phyloP scores from a whole-genome alignment of 2,888 invertebrate species.

The Pseudococcus viburni region DNA sequence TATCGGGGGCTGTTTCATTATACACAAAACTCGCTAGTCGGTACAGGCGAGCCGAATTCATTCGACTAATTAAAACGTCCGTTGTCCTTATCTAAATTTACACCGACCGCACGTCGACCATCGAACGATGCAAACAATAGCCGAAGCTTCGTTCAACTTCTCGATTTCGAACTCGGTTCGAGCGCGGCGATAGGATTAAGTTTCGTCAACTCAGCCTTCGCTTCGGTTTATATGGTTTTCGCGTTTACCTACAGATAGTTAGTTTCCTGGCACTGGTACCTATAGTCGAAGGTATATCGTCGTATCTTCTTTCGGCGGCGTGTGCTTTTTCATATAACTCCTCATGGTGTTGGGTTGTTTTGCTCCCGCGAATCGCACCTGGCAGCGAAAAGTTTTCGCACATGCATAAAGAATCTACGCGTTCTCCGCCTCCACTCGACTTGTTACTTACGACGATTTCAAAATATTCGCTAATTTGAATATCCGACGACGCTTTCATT shows the following conservation, averaged over 20 bases:
- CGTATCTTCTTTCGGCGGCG: too few species aligned
- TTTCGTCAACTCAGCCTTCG: not conserved
- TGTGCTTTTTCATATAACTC: not conserved
- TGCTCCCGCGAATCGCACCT: conserved; percentile 2
- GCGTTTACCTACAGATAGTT: not conserved
- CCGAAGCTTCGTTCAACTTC: not conserved
- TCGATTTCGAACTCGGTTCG: not conserved
- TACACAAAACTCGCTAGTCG: not conserved
- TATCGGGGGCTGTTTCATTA: conserved; percentile 7
- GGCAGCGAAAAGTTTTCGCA: not conserved
- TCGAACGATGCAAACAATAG: conserved; percentile 31
- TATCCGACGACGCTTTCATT: not conserved
- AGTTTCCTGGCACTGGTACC: too few species aligned
- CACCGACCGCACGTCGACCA: not conserved
- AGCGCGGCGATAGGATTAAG: not conserved
- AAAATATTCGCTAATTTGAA: conserved; percentile 9
- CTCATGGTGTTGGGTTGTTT: not conserved
- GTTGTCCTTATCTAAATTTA: conserved; percentile 25
- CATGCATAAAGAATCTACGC: not conserved
- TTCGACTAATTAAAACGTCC: conserved; percentile 36
- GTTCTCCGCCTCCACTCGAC: not conserved
- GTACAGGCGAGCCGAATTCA: not conserved
- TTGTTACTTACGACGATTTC: not conserved
- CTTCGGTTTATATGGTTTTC: not conserved
- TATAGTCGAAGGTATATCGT: too few species aligned